Evolutionary conservation across 2,113 vertebrate species (phyloP).

Genomic region (Ellobius talpinus): DNA sequence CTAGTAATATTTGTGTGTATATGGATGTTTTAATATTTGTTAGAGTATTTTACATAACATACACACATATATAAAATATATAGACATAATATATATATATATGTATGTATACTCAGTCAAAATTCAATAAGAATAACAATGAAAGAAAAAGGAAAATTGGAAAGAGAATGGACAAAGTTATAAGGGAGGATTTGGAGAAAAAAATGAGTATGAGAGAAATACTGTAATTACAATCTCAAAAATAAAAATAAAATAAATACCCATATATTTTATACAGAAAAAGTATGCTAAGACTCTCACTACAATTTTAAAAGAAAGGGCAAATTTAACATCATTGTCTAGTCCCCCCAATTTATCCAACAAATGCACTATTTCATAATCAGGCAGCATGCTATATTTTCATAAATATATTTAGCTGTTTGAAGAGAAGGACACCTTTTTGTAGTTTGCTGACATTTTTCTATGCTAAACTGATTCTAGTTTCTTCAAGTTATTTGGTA

Average conservation of each 20-base stretch:
- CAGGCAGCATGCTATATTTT: background rate
- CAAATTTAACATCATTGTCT: background rate
- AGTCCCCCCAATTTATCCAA: no score
- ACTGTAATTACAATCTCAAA: background rate
- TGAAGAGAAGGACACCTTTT: background rate
- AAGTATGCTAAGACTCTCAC: background rate
- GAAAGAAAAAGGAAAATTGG: background rate
- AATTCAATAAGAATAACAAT: background rate
- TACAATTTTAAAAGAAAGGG: background rate
- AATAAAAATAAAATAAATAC: background rate
- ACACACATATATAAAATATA: background rate
- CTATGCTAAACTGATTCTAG: background rate
- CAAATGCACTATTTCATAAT: fast-evolving
- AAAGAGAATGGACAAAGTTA: background rate
- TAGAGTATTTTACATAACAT: background rate
- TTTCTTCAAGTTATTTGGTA: background rate
- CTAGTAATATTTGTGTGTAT: background rate
- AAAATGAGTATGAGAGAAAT: background rate
- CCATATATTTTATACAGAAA: background rate
- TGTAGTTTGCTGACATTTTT: background rate
- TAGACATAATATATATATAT: background rate
- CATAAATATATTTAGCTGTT: background rate
- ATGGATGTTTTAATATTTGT: background rate
- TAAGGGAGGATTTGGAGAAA: background rate
- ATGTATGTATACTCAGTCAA: background rate